Conservation (phyloP, 2,888 invertebrate genomes). For the Meloe dianella region DNA sequence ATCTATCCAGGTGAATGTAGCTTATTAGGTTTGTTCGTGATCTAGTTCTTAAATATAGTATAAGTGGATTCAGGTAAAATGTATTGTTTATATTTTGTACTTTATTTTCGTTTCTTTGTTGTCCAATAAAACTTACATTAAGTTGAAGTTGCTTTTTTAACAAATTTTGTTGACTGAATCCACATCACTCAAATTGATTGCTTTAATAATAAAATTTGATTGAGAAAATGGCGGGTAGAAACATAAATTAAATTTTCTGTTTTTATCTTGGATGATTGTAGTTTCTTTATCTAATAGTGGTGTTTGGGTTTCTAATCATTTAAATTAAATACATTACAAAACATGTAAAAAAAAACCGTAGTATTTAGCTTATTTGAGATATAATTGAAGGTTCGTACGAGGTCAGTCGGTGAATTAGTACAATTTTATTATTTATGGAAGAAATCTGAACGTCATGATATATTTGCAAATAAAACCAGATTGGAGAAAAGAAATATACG, state of each 20-base stretch:
- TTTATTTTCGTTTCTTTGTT: too few relatives aligned
- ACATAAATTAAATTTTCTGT: background rate
- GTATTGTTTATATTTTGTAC: conserved; percentile 10
- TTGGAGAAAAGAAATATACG: conserved; percentile 90
- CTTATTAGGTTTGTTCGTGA: background rate
- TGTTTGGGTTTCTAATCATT: background rate
- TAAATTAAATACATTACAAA: background rate
- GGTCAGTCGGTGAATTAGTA: conserved; percentile 95
- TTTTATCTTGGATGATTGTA: background rate
- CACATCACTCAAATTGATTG: background rate
- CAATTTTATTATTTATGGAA: conserved; percentile 98
- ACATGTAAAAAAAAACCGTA: background rate
- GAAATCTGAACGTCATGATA: conserved; percentile 96
- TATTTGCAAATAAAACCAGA: conserved; percentile 84
- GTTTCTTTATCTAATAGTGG: background rate
- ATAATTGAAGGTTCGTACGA: conserved; percentile 74
- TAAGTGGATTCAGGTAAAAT: conserved; percentile 10
- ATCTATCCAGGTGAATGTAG: too few relatives aligned
- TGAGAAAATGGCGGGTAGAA: too few relatives aligned
- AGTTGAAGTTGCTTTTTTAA: background rate
- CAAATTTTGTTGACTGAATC: background rate
- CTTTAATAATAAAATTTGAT: conserved; percentile 1
- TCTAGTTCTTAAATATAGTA: background rate
- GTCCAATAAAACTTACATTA: background rate
- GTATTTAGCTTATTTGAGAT: conserved; percentile 16